Base-by-base conservation (phyloP, 2,113 vertebrate species). In the Cairina moschata region DNA sequence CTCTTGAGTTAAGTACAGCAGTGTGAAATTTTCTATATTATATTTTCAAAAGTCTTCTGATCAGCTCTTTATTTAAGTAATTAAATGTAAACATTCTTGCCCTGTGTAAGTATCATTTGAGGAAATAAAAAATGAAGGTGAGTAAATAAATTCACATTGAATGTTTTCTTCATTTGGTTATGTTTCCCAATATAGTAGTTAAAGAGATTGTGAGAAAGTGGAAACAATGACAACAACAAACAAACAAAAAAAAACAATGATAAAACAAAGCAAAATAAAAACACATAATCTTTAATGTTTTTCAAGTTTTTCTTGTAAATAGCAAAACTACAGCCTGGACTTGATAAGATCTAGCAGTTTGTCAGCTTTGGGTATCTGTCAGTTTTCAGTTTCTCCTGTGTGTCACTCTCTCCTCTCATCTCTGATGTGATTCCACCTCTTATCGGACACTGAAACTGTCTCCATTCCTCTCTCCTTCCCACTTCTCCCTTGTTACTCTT, bases 401-500 rank as follows among this genome's bases (percentile, higher is more conserved):
- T 89, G 91, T 91, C 13, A 32, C 4, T 75, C 42, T 23, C 29
- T 83, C 11, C 11, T 92, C 50, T 89, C 52, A 52, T 82, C 67
- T 76, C 50, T 87, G 42, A 72, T 73, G 26, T 56, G 75, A 90
- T 91, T 94, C 58, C 31, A 78, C 81, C 69, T 91, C 77, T 94
- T 92, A 84, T 90, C 91, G 90, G 78, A 60, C 54, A 71, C 65
- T 94, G 52, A 89, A 69, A 36, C 65, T 86, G 56, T 50, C 32
- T 93, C 15, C 63, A 88, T 92, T 90, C 76, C 80, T 83, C 44
- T 46, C 32, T 83, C 22, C 46, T 88, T 92, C 48, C 26, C 34
- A 62, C 44, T 86, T 26, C 5, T 81, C 65, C 74, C 56, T 78
- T 95, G 68, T 32, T 94, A 28, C 65, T 94, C 54, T 84, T 72